Percentiles rank a stretch among this genome's conserved stretches.
Evolutionary conservation across 2,888 invertebrate genomes (phyloP).

Genomic region (Chrysodeixis includens): DNA sequence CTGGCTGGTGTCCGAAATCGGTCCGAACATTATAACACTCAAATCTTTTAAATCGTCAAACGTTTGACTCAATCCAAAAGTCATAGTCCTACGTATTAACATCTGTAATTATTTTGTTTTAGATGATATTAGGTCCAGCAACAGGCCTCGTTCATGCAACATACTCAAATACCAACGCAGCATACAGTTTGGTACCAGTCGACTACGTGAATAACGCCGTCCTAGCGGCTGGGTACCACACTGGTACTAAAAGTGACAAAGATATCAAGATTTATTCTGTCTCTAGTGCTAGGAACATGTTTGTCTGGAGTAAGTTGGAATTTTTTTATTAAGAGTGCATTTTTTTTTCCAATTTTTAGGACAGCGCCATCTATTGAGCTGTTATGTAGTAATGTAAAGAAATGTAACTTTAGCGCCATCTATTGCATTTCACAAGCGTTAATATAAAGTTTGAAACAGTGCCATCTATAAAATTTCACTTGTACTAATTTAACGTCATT

Average conservation of each 20-base stretch:
- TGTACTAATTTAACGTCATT: too few species aligned
- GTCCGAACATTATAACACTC: too few species aligned
- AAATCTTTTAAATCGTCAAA: too few species aligned
- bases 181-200: conserved; percentile 44
- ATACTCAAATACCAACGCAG: conserved; percentile 15
- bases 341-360: not conserved
- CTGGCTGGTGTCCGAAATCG: too few species aligned
- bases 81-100: not conserved
- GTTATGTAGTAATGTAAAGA: too few species aligned
- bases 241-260: not conserved
- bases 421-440: too few species aligned
- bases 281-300: conserved; percentile 46
- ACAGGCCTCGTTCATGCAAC: conserved; percentile 46
- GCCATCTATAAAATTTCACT: not conserved
- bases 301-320: conserved; percentile 42
- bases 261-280: conserved; percentile 28
- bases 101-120: not conserved
- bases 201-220: conserved; percentile 56
- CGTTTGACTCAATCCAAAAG: too few species aligned
- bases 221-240: conserved; percentile 40
- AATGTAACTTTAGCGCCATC: too few species aligned
- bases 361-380: not conserved
- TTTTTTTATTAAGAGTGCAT: not conserved
- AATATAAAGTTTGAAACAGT: too few species aligned
- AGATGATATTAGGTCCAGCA: conserved; percentile 49